Evolutionary conservation across 2,797 vertebrate species (phyloP), one percentile per base, ranked within the genome.

Genomic region (Ficedula albicollis): DNA sequence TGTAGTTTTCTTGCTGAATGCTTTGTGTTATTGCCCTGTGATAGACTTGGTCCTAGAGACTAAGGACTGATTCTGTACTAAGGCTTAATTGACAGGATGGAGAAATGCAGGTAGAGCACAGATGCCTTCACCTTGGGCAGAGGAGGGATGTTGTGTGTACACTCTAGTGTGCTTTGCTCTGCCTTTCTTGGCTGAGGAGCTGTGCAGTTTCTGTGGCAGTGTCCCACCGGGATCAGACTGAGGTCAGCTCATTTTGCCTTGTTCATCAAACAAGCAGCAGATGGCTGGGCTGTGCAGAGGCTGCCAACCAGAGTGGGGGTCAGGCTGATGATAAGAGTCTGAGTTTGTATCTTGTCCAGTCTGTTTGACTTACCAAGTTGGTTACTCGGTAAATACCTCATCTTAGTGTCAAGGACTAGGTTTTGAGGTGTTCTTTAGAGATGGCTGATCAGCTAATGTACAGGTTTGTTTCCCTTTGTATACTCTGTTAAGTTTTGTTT

Each of bases 81-180:
- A 70, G 68, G 17, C 84, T 84, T 26, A 66, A 19, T 52, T 2
- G 3, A 18, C 36, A 60, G 32, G 26, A 8, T n/a, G 27, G 62
- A 38, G 19, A 52, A 67, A 70, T 77, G n/a, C 32, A 58, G n/a
- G 51, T 48, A 20, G 26, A 70, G 26, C 8, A 1, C 15, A 52
- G 32, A 32, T 62, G 46, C 54, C 68, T 66, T 46, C 26, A 22
- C 30, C n/a, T 59, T 39, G 30, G 39, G 30, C 32, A 54, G 34
- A 11, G 55, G 44, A 64, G 22, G 34, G 38, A 7, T 20, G 15
- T 52, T 69, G 8, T 62, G 11, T 30, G 27, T 22, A 3, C 8
- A 1, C 23, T 43, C 6, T 0, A 51, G 52, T 9, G 26, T 1
- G 0, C 46, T 3, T 27, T 60, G 81, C 52, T 80, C 59, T 69